Evolutionary conservation across 1,140 invertebrate species (phyloP).

Genomic region (Araneus ventricosus): DNA sequence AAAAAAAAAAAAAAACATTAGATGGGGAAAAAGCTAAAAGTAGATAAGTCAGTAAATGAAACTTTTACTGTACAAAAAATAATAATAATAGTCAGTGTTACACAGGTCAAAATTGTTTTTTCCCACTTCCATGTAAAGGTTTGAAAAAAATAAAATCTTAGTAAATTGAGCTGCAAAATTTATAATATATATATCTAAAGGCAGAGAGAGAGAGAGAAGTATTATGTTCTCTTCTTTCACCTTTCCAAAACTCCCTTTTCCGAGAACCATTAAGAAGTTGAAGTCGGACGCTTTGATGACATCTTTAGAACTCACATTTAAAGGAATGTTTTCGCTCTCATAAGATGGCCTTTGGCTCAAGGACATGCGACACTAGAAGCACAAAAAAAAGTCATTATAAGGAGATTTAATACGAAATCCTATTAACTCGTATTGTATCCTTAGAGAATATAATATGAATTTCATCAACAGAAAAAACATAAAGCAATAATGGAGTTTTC

Average conservation of each 20-base stretch:
- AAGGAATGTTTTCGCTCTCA: slow-evolving; percentile 85
- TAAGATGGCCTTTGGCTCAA: slow-evolving; percentile 67
- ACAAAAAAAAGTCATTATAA: not conserved
- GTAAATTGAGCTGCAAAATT: not conserved
- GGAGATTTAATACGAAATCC: not conserved
- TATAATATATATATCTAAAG: not conserved
- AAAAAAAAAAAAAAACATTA: no score
- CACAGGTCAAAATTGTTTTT: not conserved
- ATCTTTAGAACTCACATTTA: slow-evolving; percentile 96
- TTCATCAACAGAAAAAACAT: no score
- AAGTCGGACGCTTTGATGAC: slow-evolving; percentile 97
- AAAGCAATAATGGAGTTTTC: not conserved
- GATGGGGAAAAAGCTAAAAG: no score
- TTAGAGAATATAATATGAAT: no score
- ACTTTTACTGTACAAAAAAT: no score
- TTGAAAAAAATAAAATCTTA: not conserved
- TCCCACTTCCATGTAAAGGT: not conserved
- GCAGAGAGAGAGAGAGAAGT: not conserved
- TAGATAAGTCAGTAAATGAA: no score
- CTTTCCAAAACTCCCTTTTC: slow-evolving; percentile 99
- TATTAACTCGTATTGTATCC: no score
- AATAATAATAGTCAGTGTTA: no score
- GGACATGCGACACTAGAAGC: slow-evolving; percentile 66
- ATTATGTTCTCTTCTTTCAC: slow-evolving; percentile 81
- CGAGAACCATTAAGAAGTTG: slow-evolving; percentile 98